Evolutionary conservation across 2,113 vertebrate species (phyloP).

Genomic region (Cepphus grylle): DNA sequence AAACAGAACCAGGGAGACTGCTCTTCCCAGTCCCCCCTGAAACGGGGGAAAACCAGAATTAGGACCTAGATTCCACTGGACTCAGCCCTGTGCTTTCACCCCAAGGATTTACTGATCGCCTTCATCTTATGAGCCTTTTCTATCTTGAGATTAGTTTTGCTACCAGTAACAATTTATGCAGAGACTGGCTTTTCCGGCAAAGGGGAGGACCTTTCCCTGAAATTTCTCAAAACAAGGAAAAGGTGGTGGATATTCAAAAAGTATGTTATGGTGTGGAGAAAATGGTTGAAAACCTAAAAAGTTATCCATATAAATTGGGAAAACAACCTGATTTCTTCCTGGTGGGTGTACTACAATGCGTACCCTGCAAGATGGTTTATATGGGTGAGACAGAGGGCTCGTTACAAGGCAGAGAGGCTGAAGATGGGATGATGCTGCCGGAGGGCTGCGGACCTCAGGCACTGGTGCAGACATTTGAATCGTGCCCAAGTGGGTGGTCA

Average conservation of each 20-base stretch:
- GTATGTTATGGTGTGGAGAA: not conserved
- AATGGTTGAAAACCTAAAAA: not conserved
- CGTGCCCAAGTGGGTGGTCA: too few relatives aligned
- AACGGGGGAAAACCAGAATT: not conserved
- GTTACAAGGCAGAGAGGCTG: not conserved
- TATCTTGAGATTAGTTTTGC: not conserved
- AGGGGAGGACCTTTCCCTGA: not conserved
- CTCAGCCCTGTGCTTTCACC: not conserved
- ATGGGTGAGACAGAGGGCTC: not conserved
- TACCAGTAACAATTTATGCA: too few relatives aligned
- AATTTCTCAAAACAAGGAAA: not conserved
- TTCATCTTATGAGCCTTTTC: accelerated
- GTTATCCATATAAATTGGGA: not conserved
- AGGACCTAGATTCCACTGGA: not conserved
- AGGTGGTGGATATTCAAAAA: not conserved
- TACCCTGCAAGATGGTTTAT: not conserved
- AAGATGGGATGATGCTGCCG: not conserved
- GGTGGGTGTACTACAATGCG: not conserved
- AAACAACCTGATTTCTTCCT: not conserved
- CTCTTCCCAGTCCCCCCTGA: not conserved
- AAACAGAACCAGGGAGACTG: too few relatives aligned
- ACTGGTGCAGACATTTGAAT: not conserved
- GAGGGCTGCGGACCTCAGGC: accelerated
- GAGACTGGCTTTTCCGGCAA: not conserved
- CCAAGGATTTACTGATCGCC: accelerated